A percentile compares a stretch with the other conserved stretches of the same genome.
Conservation (phyloP, 2,113 vertebrate species). For the Periophthalmus modestus region DNA sequence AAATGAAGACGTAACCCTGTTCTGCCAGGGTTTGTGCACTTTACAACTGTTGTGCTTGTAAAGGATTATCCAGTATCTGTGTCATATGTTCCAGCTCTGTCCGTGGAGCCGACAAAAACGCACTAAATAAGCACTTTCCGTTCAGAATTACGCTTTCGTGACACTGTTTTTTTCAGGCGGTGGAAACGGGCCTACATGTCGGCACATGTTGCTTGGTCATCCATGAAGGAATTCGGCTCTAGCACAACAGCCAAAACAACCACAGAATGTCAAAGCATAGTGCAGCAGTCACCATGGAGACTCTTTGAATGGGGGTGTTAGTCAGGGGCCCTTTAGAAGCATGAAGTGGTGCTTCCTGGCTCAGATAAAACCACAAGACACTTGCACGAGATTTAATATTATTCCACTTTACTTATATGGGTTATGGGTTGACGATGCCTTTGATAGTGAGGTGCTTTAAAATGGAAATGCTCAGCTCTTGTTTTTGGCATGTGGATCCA, state of each 20-base stretch:
- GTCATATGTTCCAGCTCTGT: not conserved
- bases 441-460: not conserved
- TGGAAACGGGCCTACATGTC: not conserved
- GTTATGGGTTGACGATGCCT: not conserved
- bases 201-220: constrained; percentile 19
- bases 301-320: not conserved
- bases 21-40: not conserved
- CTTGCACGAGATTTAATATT: constrained; percentile 1
- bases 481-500: constrained; percentile 10
- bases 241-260: constrained; percentile 23
- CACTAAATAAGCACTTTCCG: not conserved
- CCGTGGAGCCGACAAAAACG: not conserved
- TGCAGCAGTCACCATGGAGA: constrained; percentile 27
- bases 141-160: not conserved
- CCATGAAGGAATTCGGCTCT: constrained; percentile 38
- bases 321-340: not conserved
- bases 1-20: not conserved
- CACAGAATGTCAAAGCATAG: constrained; percentile 16
- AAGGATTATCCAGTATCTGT: not conserved
- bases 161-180: not conserved
- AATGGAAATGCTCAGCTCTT: not conserved
- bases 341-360: not conserved
- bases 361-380: not conserved
- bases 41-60: not conserved
- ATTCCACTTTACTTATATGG: not conserved